Conservation (phyloP, 2,797 vertebrate genomes). For the Brachyrhaphis roseni region DNA sequence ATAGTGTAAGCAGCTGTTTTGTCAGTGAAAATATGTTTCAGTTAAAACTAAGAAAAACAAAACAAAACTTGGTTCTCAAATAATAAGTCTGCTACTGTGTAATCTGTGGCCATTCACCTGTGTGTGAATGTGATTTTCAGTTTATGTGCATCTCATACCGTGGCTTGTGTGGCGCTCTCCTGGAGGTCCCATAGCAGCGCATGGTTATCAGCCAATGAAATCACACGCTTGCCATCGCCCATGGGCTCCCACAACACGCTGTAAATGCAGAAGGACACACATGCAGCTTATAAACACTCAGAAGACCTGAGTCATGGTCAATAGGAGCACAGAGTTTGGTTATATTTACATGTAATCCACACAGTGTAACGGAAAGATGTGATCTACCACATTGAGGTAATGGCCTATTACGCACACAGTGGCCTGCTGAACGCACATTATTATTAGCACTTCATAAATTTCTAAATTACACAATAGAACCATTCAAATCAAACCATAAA, state of each 20-base stretch:
- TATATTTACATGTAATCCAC: not conserved
- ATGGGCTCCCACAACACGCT: slow-evolving; percentile 96
- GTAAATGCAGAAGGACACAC: slow-evolving; percentile 57
- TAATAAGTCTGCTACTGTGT: slow-evolving; percentile 71
- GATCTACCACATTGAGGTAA: slow-evolving; percentile 2
- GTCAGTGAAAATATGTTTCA: slow-evolving; percentile 50
- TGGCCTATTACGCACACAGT: not conserved
- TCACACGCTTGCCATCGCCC: slow-evolving; percentile 91
- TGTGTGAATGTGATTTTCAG: slow-evolving; percentile 27
- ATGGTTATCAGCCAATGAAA: slow-evolving; percentile 94
- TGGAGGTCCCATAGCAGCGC: slow-evolving; percentile 95
- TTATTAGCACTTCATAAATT: not conserved
- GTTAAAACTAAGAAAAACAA: slow-evolving; percentile 66
- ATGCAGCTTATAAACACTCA: slow-evolving; percentile 38
- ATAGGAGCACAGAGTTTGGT: slow-evolving; percentile 16
- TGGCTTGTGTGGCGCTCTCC: slow-evolving; percentile 89
- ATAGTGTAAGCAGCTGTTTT: slow-evolving; percentile 45
- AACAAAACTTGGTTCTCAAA: slow-evolving; percentile 72
- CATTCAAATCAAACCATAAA: not conserved
- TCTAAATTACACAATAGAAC: not conserved
- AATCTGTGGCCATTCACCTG: no score
- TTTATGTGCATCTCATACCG: slow-evolving; percentile 78
- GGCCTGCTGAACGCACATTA: not conserved
- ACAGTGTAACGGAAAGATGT: not conserved
- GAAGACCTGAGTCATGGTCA: slow-evolving; percentile 33